These are phyloP conservation scores for Microplitis demolitor DNA, from an alignment of 1,140 invertebrate genomes.

Conservation along the genomic window DNA sequence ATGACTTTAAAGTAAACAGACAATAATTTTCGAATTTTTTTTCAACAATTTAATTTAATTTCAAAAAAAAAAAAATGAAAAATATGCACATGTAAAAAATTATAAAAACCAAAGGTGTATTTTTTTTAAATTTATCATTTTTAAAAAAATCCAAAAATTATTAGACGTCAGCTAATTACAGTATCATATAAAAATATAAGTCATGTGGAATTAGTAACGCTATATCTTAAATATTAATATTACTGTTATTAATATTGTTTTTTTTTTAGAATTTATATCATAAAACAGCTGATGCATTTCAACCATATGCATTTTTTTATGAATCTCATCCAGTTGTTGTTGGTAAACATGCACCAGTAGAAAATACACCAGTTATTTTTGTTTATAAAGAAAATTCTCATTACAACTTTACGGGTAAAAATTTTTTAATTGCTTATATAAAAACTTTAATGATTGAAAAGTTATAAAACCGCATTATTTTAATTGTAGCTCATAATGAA, in stretches of 20 bases:
- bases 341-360: constrained; percentile 69
- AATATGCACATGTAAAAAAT: too few species aligned
- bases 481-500: constrained; percentile 54
- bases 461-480: background rate
- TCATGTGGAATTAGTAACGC: too few species aligned
- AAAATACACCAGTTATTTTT: constrained; percentile 73
- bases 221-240: background rate
- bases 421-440: background rate
- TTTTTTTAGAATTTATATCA: constrained; percentile 73
- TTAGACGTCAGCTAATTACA: constrained; percentile 8
- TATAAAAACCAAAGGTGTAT: too few species aligned
- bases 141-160: too few species aligned
- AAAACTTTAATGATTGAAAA: background rate
- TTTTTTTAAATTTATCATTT: too few species aligned
- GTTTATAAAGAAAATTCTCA: constrained; percentile 83
- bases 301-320: constrained; percentile 87
- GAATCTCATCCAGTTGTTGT: constrained; percentile 71
- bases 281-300: constrained; percentile 75
- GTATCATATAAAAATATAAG: too few species aligned
- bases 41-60: too few species aligned
- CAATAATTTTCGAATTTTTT: too few species aligned
- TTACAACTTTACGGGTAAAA: constrained; percentile 73
- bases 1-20: too few species aligned
- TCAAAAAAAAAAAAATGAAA: too few species aligned
- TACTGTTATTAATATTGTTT: constrained; percentile 14